Percentiles rank a stretch among this genome's conserved stretches.
Conservation (phyloP, 2,113 vertebrate species). For the Mus pahari region DNA sequence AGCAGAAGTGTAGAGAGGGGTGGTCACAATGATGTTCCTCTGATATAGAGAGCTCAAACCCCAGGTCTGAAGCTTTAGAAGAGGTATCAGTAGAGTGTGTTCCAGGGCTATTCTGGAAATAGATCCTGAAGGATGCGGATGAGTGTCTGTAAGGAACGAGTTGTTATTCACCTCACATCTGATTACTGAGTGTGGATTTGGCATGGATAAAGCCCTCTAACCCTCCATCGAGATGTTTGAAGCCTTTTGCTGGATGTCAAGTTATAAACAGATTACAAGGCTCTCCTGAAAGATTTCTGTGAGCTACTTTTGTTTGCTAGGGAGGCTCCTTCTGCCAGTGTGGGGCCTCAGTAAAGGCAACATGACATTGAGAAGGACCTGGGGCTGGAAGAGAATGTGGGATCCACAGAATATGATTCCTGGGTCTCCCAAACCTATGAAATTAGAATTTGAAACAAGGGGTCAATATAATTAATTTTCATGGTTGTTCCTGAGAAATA, state of each 20-base stretch:
- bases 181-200: not conserved
- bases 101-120: not conserved
- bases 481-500: not conserved
- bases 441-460: not conserved
- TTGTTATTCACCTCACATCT: not conserved
- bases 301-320: rapidly evolving
- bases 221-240: not conserved
- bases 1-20: not conserved
- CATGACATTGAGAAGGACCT: not conserved
- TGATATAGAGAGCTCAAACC: not conserved
- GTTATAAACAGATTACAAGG: conserved; percentile 7
- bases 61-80: not conserved
- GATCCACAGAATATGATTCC: not conserved
- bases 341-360: too few relatives aligned
- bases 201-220: not conserved
- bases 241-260: not conserved
- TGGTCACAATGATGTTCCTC: not conserved
- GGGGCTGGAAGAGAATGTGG: not conserved
- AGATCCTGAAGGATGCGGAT: not conserved
- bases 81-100: too few relatives aligned
- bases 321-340: not conserved
- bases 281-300: not conserved
- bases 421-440: not conserved
- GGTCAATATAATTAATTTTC: not conserved
- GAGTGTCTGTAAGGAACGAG: not conserved